Evolutionary conservation across 2,113 vertebrate genomes (phyloP), one percentile per base, ranked within the genome.

Genomic region (Ptyas mucosa): DNA sequence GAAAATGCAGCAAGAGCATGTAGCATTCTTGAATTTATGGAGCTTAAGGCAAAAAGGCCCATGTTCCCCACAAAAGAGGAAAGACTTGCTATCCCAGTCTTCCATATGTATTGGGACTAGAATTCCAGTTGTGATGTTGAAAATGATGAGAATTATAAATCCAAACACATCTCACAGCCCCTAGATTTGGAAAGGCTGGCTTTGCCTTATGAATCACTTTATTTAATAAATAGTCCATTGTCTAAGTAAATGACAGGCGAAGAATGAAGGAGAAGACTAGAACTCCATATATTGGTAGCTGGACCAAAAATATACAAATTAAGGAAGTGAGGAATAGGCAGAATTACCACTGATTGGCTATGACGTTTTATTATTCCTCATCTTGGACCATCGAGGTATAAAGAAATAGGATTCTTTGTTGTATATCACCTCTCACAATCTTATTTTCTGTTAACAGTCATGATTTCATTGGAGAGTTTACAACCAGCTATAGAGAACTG

Each of bases 391-490:
- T 49, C 51, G 29, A 55, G 15, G 3, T 26, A 6, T 8, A 39
- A 12, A 24, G 20, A 58, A 81, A 58, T 58, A 10, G 23, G 46
- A 5, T 10, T 10, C 29, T 55, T 10, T 87, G 15, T n/a, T 90
- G n/a, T 90, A 12, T 15, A 46, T 21, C 10, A 34, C 34, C 87
- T 69, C 54, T 93, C 46, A 93, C 20, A 86, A 24, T 2, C 88
- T 75, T 88, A 58, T 88, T 87, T 61, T 0, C 29, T 1, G 9
- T 64, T 95, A 96, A 1, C 97, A 99, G 99, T 96, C 99, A 99
- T 0, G 99, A 99, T 97, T 99, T 99, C 97, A 99, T 99, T 1
- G 99, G 99, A n/a, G 99, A 99, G 95, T 99, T 99, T 95, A 99
- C 98, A 87, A 99, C 99, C 95, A 99, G 98, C 97, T 99, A 99